A percentile compares a stretch with the other conserved stretches of the same genome.
phyloP scores from a whole-genome alignment of 1,140 invertebrate genomes.

The Helicoverpa zea region DNA sequence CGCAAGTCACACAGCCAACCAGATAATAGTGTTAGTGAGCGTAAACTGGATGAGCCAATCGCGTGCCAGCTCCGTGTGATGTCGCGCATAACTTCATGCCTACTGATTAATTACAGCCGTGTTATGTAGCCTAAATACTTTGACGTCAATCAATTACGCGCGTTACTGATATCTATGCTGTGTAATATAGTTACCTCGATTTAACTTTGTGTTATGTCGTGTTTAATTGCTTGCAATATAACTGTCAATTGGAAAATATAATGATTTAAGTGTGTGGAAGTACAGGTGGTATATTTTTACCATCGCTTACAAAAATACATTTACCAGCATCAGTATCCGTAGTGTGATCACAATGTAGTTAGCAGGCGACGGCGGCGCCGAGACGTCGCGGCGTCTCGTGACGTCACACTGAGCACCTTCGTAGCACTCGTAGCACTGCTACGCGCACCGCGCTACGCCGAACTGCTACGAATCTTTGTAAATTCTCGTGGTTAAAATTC shows the following conservation, averaged over 20 bases:
- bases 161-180: neutral
- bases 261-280: no score
- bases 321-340: neutral
- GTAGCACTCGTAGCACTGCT: conserved; percentile 6
- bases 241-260: no score
- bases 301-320: neutral
- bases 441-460: conserved; percentile 1
- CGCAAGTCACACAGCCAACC: no score
- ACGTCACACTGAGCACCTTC: conserved; percentile 37
- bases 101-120: neutral
- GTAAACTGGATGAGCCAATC: no score
- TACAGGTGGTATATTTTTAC: no score
- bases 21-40: no score
- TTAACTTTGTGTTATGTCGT: no score
- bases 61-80: no score
- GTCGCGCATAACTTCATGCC: no score
- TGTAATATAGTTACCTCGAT: neutral
- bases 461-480: neutral
- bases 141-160: neutral
- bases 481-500: neutral
- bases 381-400: conserved; percentile 61
- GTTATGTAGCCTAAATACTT: neutral
- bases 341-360: neutral
- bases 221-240: no score
- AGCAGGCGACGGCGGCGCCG: conserved; percentile 52